Base-by-base conservation (phyloP, 2,113 vertebrate genomes). In the Eira barbara region DNA sequence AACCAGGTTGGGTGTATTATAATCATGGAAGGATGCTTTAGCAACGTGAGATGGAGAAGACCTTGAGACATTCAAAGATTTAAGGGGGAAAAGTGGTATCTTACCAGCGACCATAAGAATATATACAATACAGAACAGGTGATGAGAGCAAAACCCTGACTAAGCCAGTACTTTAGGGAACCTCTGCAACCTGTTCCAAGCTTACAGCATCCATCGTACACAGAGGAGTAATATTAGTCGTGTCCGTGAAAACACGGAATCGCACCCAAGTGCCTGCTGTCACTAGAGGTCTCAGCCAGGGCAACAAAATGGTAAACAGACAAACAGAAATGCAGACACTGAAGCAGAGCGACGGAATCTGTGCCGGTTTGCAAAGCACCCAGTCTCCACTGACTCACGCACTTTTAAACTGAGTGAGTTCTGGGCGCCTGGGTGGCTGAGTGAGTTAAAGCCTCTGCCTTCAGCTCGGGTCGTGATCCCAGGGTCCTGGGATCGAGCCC, bases 181-280 rank as follows among this genome's bases (percentile, higher is more conserved):
- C n/a, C 4, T 39, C 67, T 1, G n/a, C 27, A 1, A n/a, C 15
- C 29, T 87, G 27, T 69, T 34, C 57, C 20, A 78, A 45, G 27
- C 4, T 15, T 29, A 31, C 4, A 9, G 12, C 20, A 31, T 18
- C 5, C 18, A 4, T 42, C 7, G 3, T 4, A 27, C 4, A 6
- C 1, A 59, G 9, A 57, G 57, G 63, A 29, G 27, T 79, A 39
- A 12, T 47, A 13, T 18, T n/a, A 42, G n/a, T 92, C 2, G 1
- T 47, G 11, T 31, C 78, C 31, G 1, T 49, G 65, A 73, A 84
- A 27, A 13, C 45, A 18, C 29, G 29, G 9, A 63, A 4, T 69
- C 21, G 18, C 45, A 15, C 10, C 6, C 4, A 15, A 31, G 9
- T 34, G 20, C 6, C 80, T 5, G 8, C 59, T 65, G 17, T 67